Percentiles rank a stretch among this genome's conserved stretches.
phyloP scores from a whole-genome alignment of 2,888 invertebrate genomes.

The Chironomus riparius region DNA sequence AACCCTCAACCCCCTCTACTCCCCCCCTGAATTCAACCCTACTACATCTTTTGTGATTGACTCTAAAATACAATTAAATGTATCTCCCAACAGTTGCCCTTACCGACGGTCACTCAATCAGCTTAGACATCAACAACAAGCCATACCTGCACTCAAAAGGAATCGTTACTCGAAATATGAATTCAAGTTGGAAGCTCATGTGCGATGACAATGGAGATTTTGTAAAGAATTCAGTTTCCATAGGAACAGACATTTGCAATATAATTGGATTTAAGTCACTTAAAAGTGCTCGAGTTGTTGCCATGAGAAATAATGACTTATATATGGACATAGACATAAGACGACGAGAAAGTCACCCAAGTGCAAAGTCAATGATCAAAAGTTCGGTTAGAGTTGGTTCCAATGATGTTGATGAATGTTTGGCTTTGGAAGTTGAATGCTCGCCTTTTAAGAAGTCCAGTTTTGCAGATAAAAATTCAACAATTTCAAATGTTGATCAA shows the following conservation, averaged over 20 bases:
- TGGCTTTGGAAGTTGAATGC: constrained; percentile 38
- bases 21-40: too few species aligned
- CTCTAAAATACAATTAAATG: too few species aligned
- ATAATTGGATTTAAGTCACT: constrained; percentile 55
- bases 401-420: constrained; percentile 31
- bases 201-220: constrained; percentile 46
- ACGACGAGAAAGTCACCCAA: not conserved
- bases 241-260: constrained; percentile 52
- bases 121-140: constrained; percentile 51
- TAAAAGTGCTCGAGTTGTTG: not conserved
- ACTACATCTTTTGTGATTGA: too few species aligned
- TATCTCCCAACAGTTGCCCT: constrained; percentile 57
- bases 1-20: too few species aligned
- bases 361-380: not conserved
- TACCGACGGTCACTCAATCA: constrained; percentile 53
- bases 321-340: not conserved
- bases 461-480: constrained; percentile 31
- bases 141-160: constrained; percentile 54
- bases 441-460: constrained; percentile 36
- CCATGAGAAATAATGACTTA: not conserved
- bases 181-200: constrained; percentile 55
- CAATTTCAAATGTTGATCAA: constrained; percentile 33
- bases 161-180: constrained; percentile 51
- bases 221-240: constrained; percentile 34
- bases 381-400: not conserved